These are phyloP conservation scores for Heterodera carotae DNA, from an alignment of 1,140 invertebrate genomes.

Conservation along the genomic window DNA sequence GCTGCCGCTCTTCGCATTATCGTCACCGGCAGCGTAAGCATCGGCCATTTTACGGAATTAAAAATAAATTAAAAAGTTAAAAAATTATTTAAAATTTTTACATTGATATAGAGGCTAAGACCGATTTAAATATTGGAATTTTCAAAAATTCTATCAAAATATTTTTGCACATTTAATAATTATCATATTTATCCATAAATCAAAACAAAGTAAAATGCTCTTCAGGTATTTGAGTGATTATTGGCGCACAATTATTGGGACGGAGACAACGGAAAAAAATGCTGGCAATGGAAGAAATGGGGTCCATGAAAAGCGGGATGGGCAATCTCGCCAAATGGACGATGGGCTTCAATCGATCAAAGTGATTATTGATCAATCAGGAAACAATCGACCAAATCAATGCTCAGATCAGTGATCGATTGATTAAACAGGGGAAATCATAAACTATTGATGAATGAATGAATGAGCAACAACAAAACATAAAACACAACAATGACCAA, in stretches of 20 bases:
- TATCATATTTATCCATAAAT: background rate
- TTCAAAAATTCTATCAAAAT: background rate
- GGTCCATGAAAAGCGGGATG: background rate
- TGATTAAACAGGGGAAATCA: too few species aligned
- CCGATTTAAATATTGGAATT: too few species aligned
- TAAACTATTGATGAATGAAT: too few species aligned
- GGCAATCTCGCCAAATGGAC: background rate
- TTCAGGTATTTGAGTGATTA: constrained; percentile 2
- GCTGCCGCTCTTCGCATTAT: background rate
- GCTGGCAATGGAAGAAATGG: background rate
- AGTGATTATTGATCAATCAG: background rate
- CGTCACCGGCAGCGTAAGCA: background rate
- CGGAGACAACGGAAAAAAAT: background rate
- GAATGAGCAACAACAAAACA: background rate
- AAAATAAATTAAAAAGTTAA: background rate
- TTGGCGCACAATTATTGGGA: background rate
- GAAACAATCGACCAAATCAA: background rate
- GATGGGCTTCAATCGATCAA: background rate
- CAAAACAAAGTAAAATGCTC: background rate
- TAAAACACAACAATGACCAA: background rate
- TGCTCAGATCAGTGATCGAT: too few species aligned
- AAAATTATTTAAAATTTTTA: constrained; percentile 14
- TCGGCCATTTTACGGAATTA: background rate
- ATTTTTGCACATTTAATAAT: background rate
- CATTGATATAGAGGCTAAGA: too few species aligned